Base-by-base conservation (phyloP, 2,113 vertebrate species). In the Pterocles orientalis region DNA sequence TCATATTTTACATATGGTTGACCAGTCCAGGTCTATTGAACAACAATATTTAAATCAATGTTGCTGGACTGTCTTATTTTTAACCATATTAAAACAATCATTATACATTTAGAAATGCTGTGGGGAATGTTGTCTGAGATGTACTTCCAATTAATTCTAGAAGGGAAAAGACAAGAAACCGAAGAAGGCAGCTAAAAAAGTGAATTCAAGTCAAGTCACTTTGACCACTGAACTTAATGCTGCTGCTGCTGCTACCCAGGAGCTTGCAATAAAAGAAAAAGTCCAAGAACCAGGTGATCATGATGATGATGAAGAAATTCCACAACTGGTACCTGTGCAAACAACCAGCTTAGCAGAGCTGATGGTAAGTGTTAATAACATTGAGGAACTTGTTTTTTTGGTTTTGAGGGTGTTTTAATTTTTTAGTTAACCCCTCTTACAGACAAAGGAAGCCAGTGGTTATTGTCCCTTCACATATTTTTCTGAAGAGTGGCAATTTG, bases 281-380 rank as follows among this genome's bases (percentile, higher is more conserved):
- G n/a, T 33, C 26, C 68, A 84, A 26, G 48, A 92, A 61, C 14
- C 51, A 43, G 64, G 31, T 50, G 92, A 77, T 25, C 4, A 25
- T 10, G 80, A 85, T 57, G 76, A 94, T 3, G 95, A 95, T 19
- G 95, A 92, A 80, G 95, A 97, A 82, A 97, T 98, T 82, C 98
- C 98, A 66, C 94, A 97, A 18, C 92, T 98, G 39, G 96, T 98
- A 45, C 97, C 97, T 60, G 34, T 98, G 45, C 65, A 97, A 65
- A 50, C 84, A 47, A 25, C 11, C 0, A 23, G 15, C 47, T 34
- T 72, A 18, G 41, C 51, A 60, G 45, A 82, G 16, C 18, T 43
- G 34, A 51, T 95, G 96, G 95, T 97, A 96, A 76, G 66, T 29
- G 9, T 51, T 29, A n/a, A 33, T 82, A 76, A 51, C 70, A 72